phyloP scores from a whole-genome alignment of 2,113 vertebrate species.

The Canis aureus region DNA sequence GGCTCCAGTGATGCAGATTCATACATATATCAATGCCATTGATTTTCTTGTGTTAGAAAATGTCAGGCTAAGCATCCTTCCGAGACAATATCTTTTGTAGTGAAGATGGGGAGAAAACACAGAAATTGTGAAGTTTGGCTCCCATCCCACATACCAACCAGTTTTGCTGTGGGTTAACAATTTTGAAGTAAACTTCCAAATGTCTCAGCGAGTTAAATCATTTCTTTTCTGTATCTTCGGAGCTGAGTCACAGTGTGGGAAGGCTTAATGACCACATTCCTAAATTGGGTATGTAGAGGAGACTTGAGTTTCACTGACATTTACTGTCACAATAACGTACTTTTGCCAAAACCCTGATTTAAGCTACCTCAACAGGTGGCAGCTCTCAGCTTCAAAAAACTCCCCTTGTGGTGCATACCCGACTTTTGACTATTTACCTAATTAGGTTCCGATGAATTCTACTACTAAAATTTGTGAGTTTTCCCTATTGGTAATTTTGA shows the following conservation, averaged over 20 bases:
- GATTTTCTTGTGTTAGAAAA: conserved; percentile 43
- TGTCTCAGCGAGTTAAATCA: not conserved
- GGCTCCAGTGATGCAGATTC: not conserved
- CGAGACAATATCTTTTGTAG: not conserved
- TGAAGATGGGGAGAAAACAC: conserved; percentile 12
- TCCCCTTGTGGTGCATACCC: not conserved
- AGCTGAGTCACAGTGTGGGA: conserved; percentile 44
- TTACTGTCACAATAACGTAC: conserved; percentile 14
- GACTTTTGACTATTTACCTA: not conserved
- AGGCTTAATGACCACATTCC: conserved; percentile 77
- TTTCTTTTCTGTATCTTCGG: conserved; percentile 59
- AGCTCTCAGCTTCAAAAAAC: conserved; percentile 18
- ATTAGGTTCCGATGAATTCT: conserved; percentile 16
- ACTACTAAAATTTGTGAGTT: not conserved
- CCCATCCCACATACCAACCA: not conserved
- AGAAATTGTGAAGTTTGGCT: conserved; percentile 19
- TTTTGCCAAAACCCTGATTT: conserved; percentile 57
- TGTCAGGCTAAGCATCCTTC: not conserved
- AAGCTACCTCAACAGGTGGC: conserved; percentile 58
- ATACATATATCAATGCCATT: not conserved
- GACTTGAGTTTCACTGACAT: conserved; percentile 64
- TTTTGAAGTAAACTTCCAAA: conserved; percentile 63
- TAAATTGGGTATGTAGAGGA: conserved; percentile 74
- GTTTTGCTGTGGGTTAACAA: conserved; percentile 51
- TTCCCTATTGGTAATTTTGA: not conserved